Base-by-base conservation (phyloP, 2,113 vertebrate genomes). In the Columbina picui region DNA sequence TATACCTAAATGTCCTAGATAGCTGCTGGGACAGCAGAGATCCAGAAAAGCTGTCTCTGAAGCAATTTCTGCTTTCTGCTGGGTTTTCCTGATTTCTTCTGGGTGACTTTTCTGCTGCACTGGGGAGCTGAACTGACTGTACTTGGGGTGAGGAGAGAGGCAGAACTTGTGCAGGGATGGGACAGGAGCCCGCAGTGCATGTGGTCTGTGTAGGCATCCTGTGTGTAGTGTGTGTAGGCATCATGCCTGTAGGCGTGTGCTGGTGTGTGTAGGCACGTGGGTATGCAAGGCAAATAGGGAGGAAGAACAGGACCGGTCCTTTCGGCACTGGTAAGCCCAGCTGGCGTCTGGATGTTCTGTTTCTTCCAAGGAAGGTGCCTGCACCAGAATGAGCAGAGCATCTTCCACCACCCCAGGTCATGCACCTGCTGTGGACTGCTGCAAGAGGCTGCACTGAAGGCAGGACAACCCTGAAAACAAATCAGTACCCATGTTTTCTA, bases 381-480 rank as follows among this genome's bases (percentile, higher is more conserved):
- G 11, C 1, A 1, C 36, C 2, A 0, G 14, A 53, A 47, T 0
- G 6, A 67, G 45, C 27, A 60, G n/a, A 47, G 39, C 45, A 49
- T 49, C 18, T 19, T 34, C 45, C 26, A 19, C 12, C 34, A 5
- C 41, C 8, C 21, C 0, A 3, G 52, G 49, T 29, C n/a, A 30
- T 20, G 25, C 21, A 34, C 30, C 26, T 30, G 5, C 38, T 9
- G 25, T 36, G 49, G 17, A 14, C 36, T 70, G 55, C 36, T 90
- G 26, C 34, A 32, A 32, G 38, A 14, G 41, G 16, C 61, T 56
- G 49, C 0, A 1, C 49, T 27, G 43, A 52, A 34, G 21, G 43
- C 49, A 63, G 38, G n/a, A 47, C 45, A 81, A 18, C 9, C 18
- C 56, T 75, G 36, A 52, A 76, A 32, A 7, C 41, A 64, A 39